Conservation (phyloP, 1,140 invertebrate species). For the Paralvinella palmiformis region DNA sequence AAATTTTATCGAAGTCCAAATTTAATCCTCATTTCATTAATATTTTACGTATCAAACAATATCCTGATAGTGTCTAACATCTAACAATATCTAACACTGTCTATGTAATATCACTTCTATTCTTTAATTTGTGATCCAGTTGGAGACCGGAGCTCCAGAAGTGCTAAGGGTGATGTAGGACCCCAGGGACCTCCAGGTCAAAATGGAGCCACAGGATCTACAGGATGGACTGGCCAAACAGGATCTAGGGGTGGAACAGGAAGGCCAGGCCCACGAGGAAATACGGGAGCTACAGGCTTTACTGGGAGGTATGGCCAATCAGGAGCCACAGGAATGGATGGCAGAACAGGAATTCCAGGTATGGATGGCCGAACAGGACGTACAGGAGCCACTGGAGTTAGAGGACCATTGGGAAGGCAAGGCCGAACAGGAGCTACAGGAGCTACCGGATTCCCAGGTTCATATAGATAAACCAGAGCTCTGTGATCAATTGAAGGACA, state of each 20-base stretch:
- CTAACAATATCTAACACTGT: too few species aligned
- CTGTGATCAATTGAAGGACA: too few species aligned
- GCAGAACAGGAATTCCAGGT: constrained; percentile 6
- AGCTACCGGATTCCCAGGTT: constrained; percentile 19
- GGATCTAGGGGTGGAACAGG: constrained; percentile 56
- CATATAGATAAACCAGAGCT: too few species aligned
- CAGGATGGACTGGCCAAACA: constrained; percentile 6
- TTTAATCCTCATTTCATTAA: too few species aligned
- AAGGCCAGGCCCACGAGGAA: constrained; percentile 19
- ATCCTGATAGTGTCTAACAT: too few species aligned
- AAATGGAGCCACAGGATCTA: constrained; percentile 45
- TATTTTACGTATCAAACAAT: too few species aligned
- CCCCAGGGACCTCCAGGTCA: constrained; percentile 28
- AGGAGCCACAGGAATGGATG: constrained; percentile 6
- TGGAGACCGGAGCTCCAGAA: constrained; percentile 29
- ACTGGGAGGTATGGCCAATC: not conserved
- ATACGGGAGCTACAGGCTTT: constrained; percentile 15
- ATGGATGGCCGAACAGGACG: constrained; percentile 13
- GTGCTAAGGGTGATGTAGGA: too few species aligned
- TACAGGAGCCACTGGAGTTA: constrained; percentile 9
- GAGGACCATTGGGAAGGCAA: constrained; percentile 17
- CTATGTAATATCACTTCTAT: too few species aligned
- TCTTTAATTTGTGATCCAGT: too few species aligned
- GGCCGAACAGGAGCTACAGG: constrained; percentile 17
- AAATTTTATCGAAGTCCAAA: too few species aligned